Conservation (phyloP, 1,140 invertebrate species). For the Ptiloglossa arizonensis region DNA sequence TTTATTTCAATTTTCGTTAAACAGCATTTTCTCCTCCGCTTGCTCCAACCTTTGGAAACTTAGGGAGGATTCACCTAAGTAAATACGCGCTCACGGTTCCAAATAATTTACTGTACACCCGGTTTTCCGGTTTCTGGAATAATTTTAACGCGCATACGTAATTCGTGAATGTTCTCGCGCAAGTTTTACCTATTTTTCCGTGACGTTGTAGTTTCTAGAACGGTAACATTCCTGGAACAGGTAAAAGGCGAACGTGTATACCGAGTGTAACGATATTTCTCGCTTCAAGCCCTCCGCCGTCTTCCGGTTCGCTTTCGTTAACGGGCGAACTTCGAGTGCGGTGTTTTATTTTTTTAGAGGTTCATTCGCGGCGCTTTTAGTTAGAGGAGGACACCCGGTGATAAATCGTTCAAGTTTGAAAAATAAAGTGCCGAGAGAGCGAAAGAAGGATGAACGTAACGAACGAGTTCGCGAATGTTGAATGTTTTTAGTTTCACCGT, state of each 20-base stretch:
- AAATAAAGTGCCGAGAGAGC: constrained; percentile 34
- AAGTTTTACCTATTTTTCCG: no score
- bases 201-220: constrained; percentile 53
- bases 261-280: constrained; percentile 59
- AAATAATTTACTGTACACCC: no score
- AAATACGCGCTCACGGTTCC: no score
- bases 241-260: constrained; percentile 35
- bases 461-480: constrained; percentile 34
- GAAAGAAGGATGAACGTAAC: constrained; percentile 34
- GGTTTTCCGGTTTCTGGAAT: no score
- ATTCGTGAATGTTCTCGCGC: no score
- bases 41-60: no score
- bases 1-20: no score
- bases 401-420: constrained; percentile 54
- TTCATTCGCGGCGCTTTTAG: constrained; percentile 41
- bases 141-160: no score
- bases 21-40: no score
- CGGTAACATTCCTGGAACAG: constrained; percentile 22
- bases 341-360: constrained; percentile 50
- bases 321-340: constrained; percentile 52
- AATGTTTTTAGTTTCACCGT: constrained; percentile 9
- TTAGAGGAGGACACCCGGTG: constrained; percentile 26
- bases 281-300: constrained; percentile 32
- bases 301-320: constrained; percentile 38
- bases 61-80: no score